Evolutionary conservation across 2,113 vertebrate genomes (phyloP), one percentile per base, ranked within the genome.

Genomic region (Crotalus helleri): DNA sequence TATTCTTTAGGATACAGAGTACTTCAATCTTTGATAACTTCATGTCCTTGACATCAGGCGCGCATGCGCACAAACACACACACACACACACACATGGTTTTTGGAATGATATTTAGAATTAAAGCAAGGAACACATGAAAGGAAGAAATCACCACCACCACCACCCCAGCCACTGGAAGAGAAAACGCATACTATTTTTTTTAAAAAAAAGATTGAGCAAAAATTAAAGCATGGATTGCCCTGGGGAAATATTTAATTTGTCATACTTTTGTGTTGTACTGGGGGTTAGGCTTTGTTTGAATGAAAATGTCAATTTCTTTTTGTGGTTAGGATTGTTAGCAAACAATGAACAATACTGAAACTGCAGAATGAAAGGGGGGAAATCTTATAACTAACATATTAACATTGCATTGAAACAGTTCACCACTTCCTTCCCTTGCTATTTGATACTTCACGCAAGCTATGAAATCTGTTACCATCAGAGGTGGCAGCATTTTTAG

Each of bases 51-150:
- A 64, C 94, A 93, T 0, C 0, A 59, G 1, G 44, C 59, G 1
- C 49, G 8, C 49, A 1, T 1, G 8, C 49, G 1, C 8, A 9
- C 49, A 9, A 1, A 1, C 49, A 10, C 49, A 51, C 49, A 51
- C 49, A 49, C 49, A 49, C 49, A 49, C 6, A 49, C 49, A 46
- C 46, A 46, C 46, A 46, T 5, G 46, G 46, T 46, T 93, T 89
- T 61, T 90, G 7, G 49, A 29, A 46, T 21, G 92, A 90, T 69
- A 89, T 0, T 55, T 94, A 94, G 92, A 94, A 94, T 92, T 95
- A 95, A 55, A 81, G 26, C 53, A 55, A 55, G 17, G 17, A 13
- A 55, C 29, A 54, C 51, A 88, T 88, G 53, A n/a, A 88, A 55
- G 87, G 87, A 88, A 55, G 49, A 19, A 53, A 87, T 87, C 3